phyloP scores from a whole-genome alignment of 2,113 vertebrate species.

The Alethe diademata region DNA sequence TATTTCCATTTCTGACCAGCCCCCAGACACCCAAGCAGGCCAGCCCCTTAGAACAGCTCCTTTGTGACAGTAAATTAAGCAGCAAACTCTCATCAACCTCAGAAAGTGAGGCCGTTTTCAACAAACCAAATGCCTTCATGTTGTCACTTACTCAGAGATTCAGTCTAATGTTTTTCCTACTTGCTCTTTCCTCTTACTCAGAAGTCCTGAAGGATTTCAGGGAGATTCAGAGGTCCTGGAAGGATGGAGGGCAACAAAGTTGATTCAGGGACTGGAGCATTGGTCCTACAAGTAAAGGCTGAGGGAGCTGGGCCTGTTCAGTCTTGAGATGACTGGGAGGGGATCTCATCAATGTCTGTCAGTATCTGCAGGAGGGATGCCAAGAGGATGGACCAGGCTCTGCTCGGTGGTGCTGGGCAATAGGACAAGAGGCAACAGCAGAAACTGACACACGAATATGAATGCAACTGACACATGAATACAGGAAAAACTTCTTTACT shows the following conservation, averaged over 20 bases:
- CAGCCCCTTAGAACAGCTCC: not conserved
- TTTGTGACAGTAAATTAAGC: not conserved
- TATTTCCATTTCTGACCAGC: not conserved
- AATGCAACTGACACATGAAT: not conserved
- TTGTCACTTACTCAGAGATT: not conserved
- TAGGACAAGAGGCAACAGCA: not conserved
- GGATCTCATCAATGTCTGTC: not conserved
- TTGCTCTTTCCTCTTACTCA: not conserved
- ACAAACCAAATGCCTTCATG: not conserved
- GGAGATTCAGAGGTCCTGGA: not conserved
- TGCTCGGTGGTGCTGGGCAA: fast-evolving
- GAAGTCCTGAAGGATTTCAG: not conserved
- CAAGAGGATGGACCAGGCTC: not conserved
- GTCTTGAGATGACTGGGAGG: not conserved
- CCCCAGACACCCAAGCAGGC: not conserved
- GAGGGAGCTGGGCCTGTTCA: not conserved
- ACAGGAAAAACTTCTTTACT: not conserved
- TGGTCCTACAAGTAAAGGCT: not conserved
- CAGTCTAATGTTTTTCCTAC: not conserved
- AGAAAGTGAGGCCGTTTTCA: not conserved
- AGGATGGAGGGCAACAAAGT: not conserved
- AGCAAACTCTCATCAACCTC: not conserved
- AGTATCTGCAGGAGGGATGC: too few relatives aligned
- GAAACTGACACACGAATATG: not conserved
- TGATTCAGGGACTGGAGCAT: too few relatives aligned